These are phyloP conservation scores for Cephus pygmeus DNA, from an alignment of 2,888 invertebrate species.

Conservation along the genomic window DNA sequence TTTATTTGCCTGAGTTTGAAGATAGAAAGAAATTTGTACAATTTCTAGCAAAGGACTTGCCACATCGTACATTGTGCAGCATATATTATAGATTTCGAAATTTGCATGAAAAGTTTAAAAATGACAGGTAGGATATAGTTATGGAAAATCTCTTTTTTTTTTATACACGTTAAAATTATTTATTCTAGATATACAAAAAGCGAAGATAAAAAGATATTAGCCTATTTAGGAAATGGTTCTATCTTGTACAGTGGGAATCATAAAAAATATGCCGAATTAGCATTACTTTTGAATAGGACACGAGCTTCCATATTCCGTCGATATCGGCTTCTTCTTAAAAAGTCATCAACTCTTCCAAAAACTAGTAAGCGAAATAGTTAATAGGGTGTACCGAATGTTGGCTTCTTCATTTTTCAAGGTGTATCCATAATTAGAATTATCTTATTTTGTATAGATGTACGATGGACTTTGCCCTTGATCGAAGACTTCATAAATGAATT, in stretches of 20 bases:
- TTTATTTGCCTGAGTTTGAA: constrained; percentile 26
- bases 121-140: constrained; percentile 19
- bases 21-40: constrained; percentile 50
- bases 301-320: constrained; percentile 33
- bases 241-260: constrained; percentile 3
- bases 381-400: neutral
- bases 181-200: constrained; percentile 29
- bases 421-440: neutral
- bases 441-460: constrained; percentile 16
- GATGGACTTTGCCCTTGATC: constrained; percentile 41
- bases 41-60: constrained; percentile 52
- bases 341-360: neutral
- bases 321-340: constrained; percentile 30
- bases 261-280: constrained; percentile 36
- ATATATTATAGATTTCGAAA: constrained; percentile 46
- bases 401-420: neutral
- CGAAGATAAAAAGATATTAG: constrained; percentile 45
- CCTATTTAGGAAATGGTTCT: constrained; percentile 30
- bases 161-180: neutral
- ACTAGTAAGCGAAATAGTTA: neutral
- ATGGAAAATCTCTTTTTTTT: constrained; percentile 13
- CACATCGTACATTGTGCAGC: constrained; percentile 45
- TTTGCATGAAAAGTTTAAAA: constrained; percentile 26
- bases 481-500: constrained; percentile 43
- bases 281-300: constrained; percentile 40